Evolutionary conservation across 2,797 vertebrate species (phyloP).

Genomic region (Lagorchestes hirsutus): DNA sequence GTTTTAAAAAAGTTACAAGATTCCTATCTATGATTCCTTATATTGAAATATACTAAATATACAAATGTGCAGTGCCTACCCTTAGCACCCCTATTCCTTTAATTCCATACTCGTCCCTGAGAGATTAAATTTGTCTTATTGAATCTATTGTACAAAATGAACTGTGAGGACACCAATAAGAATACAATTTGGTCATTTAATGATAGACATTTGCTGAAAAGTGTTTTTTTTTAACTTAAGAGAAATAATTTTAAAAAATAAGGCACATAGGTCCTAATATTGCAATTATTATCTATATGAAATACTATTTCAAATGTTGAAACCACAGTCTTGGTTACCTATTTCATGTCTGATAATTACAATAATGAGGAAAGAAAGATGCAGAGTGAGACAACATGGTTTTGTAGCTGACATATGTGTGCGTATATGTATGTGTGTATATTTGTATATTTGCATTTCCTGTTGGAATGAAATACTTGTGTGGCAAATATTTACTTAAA

Average conservation of each 20-base stretch:
- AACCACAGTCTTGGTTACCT: neutral
- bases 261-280: neutral
- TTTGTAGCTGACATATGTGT: neutral
- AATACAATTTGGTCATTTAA: neutral
- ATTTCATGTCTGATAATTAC: neutral
- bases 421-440: neutral
- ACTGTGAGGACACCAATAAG: neutral
- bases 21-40: neutral
- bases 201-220: neutral
- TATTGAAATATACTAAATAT: neutral
- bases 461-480: neutral
- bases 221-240: neutral
- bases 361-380: neutral
- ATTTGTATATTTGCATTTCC: neutral
- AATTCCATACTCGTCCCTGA: neutral
- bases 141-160: neutral
- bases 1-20: neutral
- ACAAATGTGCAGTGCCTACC: neutral
- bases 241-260: neutral
- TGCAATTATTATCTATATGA: neutral
- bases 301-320: neutral
- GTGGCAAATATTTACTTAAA: neutral
- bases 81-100: neutral
- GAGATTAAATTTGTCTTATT: neutral
- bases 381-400: neutral